Percentiles rank a stretch among this genome's conserved stretches.
phyloP scores from a whole-genome alignment of 1,140 invertebrate species.

The Sitodiplosis mosellana region DNA sequence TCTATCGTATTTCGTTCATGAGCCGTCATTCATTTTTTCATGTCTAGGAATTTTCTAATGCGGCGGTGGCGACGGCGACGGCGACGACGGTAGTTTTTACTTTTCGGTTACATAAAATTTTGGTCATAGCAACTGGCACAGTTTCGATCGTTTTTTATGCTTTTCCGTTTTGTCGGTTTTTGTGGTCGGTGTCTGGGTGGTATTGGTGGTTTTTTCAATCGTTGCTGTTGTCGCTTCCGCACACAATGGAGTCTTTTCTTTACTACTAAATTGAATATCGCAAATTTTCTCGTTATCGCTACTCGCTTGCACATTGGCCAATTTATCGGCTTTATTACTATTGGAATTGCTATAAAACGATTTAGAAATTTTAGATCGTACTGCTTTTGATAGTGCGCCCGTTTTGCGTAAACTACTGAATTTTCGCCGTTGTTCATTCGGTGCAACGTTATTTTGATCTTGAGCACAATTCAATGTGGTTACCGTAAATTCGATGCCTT shows the following conservation, averaged over 20 bases:
- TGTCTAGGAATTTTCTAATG: too few relatives aligned
- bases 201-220: background rate
- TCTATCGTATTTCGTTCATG: too few relatives aligned
- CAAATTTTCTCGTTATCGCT: constrained; percentile 15
- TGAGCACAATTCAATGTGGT: constrained; percentile 55
- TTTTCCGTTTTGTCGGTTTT: constrained; percentile 11
- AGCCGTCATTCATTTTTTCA: background rate
- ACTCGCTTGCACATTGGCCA: constrained; percentile 13
- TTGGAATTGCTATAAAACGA: constrained; percentile 13
- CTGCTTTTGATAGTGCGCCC: constrained; percentile 20
- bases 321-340: background rate
- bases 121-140: constrained; percentile 23
- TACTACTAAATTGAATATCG: background rate
- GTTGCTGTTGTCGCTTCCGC: background rate
- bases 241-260: background rate
- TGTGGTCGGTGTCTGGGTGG: background rate
- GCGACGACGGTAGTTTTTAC: too few relatives aligned
- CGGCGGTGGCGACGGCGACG: too few relatives aligned
- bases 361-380: constrained; percentile 22
- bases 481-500: constrained; percentile 70
- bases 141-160: constrained; percentile 22
- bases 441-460: constrained; percentile 15
- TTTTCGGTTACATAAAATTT: background rate
- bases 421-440: constrained; percentile 18
- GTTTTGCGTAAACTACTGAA: constrained; percentile 23